These are phyloP conservation scores for Sigmodon hispidus DNA, from an alignment of 2,113 vertebrate genomes.

Conservation along the genomic window DNA sequence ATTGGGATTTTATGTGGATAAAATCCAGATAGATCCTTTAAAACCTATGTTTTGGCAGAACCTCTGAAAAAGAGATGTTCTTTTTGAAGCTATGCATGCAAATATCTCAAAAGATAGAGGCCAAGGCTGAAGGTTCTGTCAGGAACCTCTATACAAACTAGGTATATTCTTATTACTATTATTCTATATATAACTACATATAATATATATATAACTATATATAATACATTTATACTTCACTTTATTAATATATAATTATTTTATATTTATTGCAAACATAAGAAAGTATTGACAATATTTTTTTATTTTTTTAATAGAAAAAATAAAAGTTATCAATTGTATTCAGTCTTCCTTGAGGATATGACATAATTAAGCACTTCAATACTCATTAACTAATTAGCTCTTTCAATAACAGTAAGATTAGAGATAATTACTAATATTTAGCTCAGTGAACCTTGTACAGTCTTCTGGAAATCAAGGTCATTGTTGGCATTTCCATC, in stretches of 20 bases:
- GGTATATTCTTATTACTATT: not conserved
- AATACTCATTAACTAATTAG: conserved; percentile 76
- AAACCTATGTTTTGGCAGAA: too few species aligned
- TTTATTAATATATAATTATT: not conserved
- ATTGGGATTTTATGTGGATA: not conserved
- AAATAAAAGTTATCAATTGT: conserved; percentile 14
- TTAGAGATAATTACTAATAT: conserved; percentile 65
- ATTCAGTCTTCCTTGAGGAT: conserved; percentile 58
- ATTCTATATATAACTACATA: too few species aligned
- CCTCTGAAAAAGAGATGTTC: not conserved
- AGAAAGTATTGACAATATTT: not conserved
- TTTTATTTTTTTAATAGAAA: not conserved
- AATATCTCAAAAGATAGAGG: not conserved
- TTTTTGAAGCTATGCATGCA: too few species aligned
- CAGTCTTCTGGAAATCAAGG: conserved; percentile 8
- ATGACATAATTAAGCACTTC: conserved; percentile 48
- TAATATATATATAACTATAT: too few species aligned
- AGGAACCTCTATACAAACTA: too few species aligned
- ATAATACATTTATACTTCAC: not conserved
- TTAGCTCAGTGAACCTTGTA: conserved; percentile 52
- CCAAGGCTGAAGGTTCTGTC: fast-evolving
- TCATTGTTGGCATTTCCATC: not conserved
- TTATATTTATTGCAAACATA: not conserved
- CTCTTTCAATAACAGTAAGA: conserved; percentile 48
- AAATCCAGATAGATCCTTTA: not conserved